phyloP scores from a whole-genome alignment of 2,888 invertebrate genomes.

The Monoplex corrugatus region DNA sequence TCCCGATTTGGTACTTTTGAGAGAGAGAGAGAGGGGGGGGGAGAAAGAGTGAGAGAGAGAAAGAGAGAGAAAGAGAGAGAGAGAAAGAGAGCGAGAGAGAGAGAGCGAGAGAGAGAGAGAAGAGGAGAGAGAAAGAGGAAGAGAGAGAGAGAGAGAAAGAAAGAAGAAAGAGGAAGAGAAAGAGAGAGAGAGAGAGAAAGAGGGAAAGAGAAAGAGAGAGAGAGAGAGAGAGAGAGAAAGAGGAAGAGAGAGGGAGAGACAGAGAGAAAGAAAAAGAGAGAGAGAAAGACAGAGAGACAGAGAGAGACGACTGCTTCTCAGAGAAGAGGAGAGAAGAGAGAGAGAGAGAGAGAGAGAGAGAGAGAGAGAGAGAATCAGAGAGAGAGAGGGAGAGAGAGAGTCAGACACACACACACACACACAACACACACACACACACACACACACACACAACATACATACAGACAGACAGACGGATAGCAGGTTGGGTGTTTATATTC shows the following conservation, averaged over 20 bases:
- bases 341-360: conserved; percentile 21
- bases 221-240: background rate
- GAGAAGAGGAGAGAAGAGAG: background rate
- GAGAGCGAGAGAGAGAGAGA: conserved; percentile 23
- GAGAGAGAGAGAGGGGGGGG: too few relatives aligned
- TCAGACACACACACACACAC: too few relatives aligned
- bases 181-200: background rate
- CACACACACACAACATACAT: too few relatives aligned
- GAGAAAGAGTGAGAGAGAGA: too few relatives aligned
- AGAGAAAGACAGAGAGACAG: conserved; percentile 13
- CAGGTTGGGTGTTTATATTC: too few relatives aligned
- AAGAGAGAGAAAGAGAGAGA: too few relatives aligned
- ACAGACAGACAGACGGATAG: too few relatives aligned
- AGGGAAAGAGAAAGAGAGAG: background rate
- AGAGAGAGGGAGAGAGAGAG: background rate
- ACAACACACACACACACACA: too few relatives aligned
- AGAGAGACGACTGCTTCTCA: too few relatives aligned
- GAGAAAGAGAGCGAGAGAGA: too few relatives aligned
- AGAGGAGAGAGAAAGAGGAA: background rate
- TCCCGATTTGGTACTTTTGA: too few relatives aligned
- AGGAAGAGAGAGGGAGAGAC: background rate
- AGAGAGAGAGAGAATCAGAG: background rate
- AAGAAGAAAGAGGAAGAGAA: background rate
- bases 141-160: background rate
- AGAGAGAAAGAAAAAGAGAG: conserved; percentile 15